Conservation (phyloP, 2,113 vertebrate species). For the Barbus barbus region DNA sequence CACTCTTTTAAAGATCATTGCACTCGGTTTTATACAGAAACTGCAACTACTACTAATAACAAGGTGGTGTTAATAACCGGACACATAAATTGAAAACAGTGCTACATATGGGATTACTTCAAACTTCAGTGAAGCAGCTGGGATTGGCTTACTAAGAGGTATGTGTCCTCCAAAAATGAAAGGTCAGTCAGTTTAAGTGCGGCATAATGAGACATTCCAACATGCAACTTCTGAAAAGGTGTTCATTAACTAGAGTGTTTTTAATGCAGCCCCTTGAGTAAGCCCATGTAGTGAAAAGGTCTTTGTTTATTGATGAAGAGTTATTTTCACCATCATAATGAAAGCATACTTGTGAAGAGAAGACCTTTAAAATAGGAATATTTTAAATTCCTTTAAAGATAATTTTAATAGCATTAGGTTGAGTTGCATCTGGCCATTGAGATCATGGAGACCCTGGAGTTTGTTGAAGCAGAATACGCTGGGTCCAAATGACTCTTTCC, state of each 20-base stretch:
- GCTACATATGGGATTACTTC: constrained; percentile 48
- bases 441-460: neutral
- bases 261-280: constrained; percentile 34
- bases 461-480: too few relatives aligned
- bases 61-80: neutral
- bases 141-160: constrained; percentile 35
- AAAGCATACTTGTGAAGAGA: constrained; percentile 42
- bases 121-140: constrained; percentile 32
- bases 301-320: constrained; percentile 47
- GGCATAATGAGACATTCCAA: constrained; percentile 51
- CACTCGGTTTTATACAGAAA: neutral
- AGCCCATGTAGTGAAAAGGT: constrained; percentile 37
- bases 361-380: constrained; percentile 34
- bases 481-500: too few relatives aligned
- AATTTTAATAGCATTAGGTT: neutral
- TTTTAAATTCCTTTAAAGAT: neutral
- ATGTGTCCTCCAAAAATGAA: constrained; percentile 42
- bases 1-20: neutral
- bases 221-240: constrained; percentile 42
- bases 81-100: constrained; percentile 28
- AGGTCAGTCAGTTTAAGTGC: constrained; percentile 45
- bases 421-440: constrained; percentile 21
- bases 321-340: constrained; percentile 41
- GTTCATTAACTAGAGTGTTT: constrained; percentile 43
- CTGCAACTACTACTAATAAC: neutral